Evolutionary conservation across 2,797 vertebrate genomes (phyloP), one percentile per base, ranked within the genome.

Genomic region (Corythornis leucogaster): DNA sequence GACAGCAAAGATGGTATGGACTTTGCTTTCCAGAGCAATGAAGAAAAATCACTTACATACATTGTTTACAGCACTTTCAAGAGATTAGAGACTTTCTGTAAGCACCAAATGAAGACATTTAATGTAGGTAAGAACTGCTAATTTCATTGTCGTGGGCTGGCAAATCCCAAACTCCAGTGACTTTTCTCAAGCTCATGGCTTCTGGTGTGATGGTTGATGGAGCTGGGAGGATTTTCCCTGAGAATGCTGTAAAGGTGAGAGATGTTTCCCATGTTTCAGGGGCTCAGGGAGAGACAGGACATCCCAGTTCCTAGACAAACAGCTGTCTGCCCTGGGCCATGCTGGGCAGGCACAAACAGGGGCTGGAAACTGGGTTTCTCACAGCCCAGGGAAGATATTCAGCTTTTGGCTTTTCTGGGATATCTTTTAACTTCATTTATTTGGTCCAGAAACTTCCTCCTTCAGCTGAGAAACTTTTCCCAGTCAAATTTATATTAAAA

Each of bases 161-260:
- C 16, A 92, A 35, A 85, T 62, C 38, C 21, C 42, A 70, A 35
- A 8, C 61, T 53, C 9, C 2, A 0, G 2, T 14, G 59, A 20
- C 25, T 87, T 83, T 46, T 26, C 26, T 63, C 38, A 48, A 51
- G 30, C 24, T 82, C 30, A 8, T 38, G 43, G 9, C 4, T 75
- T 53, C 17, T 1, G 7, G 8, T 12, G 5, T 24, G n/a, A 19
- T 9, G 8, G 19, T 15, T 1, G 3, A 5, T 13, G 33, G 43
- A 82, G 45, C 12, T 17, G 3, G 73, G 19, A 61, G 12, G 19
- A 21, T 9, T 93, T 71, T 71, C 69, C 26, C 1, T 46, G n/a
- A 30, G 43, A 46, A 12, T 25, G 5, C n/a, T 30, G 1, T 31
- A 18, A 35, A 46, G 9, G 28, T 35, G 68, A 38, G 68, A 24